A percentile compares a stretch with the other conserved stretches of the same genome.
phyloP scores from a whole-genome alignment of 2,113 vertebrate species.

The Bos javanicus region DNA sequence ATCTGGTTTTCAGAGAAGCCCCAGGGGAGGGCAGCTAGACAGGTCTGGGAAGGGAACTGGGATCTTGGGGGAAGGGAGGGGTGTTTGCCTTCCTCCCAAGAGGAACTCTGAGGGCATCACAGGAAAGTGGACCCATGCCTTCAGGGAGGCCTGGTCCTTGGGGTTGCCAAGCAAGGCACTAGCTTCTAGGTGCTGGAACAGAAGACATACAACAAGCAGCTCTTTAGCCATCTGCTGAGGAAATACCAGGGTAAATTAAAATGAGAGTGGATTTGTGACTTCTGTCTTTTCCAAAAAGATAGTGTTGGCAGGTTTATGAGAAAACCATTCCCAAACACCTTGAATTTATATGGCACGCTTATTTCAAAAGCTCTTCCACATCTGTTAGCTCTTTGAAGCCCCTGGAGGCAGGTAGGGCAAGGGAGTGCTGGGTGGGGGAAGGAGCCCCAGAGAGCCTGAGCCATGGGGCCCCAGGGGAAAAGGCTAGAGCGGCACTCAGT shows the following conservation, averaged over 20 bases:
- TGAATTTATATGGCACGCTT: conserved; percentile 73
- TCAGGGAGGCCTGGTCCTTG: not conserved
- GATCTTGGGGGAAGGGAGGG: not conserved
- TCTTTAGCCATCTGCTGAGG: conserved; percentile 63
- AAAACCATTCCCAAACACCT: conserved; percentile 74
- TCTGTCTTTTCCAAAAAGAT: conserved; percentile 75
- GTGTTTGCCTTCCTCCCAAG: fast-evolving
- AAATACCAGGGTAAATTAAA: conserved; percentile 73
- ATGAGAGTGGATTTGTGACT: conserved; percentile 71
- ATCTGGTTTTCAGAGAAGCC: not conserved
- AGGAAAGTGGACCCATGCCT: not conserved
- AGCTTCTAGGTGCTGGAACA: not conserved
- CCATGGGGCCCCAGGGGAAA: not conserved
- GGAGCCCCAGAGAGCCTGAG: not conserved
- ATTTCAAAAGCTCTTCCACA: conserved; percentile 73
- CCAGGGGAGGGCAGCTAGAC: fast-evolving
- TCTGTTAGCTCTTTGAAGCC: conserved; percentile 72
- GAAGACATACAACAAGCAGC: not conserved
- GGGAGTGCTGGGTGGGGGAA: not conserved
- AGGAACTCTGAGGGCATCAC: not conserved
- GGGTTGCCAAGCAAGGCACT: not conserved
- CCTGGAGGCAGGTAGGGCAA: conserved; percentile 64
- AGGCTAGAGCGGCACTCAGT: not conserved
- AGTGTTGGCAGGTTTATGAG: conserved; percentile 75
- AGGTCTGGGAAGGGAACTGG: not conserved